A percentile compares a stretch with the other conserved stretches of the same genome.
These are phyloP conservation scores for Thecophora atra DNA, from an alignment of 2,888 invertebrate species.

Conservation along the genomic window DNA sequence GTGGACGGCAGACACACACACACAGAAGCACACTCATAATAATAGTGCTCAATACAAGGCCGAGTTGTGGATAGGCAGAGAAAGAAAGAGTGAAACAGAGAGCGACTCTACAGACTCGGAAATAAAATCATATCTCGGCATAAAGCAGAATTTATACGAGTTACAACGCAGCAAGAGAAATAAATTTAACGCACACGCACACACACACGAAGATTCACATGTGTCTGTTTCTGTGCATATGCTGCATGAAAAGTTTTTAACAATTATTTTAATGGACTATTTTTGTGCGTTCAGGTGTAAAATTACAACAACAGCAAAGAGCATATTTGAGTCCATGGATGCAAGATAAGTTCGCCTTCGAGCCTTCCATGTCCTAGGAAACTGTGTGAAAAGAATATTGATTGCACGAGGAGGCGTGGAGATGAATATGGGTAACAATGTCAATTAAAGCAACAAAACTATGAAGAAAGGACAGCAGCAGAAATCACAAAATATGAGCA, in stretches of 20 bases:
- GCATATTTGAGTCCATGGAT: too few relatives aligned
- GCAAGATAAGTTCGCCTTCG: too few relatives aligned
- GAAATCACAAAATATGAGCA: too few relatives aligned
- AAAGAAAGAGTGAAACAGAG: too few relatives aligned
- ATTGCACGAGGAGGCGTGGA: too few relatives aligned
- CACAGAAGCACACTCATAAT: not conserved
- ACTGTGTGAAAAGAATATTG: too few relatives aligned
- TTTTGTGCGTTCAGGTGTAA: not conserved
- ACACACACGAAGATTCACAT: not conserved
- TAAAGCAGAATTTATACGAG: constrained; percentile 1
- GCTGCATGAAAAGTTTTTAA: not conserved
- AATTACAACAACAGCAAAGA: not conserved
- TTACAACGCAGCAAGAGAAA: not conserved
- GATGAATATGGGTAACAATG: too few relatives aligned
- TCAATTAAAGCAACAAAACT: too few relatives aligned
- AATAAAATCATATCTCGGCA: not conserved
- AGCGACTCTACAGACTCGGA: not conserved
- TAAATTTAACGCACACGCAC: not conserved
- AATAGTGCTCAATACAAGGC: not conserved
- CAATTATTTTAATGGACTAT: constrained; percentile 17
- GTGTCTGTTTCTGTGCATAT: not conserved
- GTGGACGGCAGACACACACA: not conserved
- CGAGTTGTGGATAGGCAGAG: not conserved
- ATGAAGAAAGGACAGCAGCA: too few relatives aligned
- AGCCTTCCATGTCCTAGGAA: too few relatives aligned